phyloP scores from a whole-genome alignment of 1,140 invertebrate species.

The Centruroides vittatus region DNA sequence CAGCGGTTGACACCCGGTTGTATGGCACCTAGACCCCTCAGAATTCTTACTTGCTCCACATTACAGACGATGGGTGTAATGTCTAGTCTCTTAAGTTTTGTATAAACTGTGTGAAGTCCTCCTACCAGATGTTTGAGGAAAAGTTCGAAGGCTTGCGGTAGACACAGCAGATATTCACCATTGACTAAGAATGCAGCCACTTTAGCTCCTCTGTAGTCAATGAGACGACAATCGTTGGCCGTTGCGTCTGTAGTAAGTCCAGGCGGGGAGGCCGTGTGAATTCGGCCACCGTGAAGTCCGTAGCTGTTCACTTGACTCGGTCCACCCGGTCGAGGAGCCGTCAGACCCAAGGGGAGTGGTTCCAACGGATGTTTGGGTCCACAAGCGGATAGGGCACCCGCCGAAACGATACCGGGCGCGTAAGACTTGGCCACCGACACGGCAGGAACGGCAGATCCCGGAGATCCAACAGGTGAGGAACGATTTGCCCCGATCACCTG shows the following conservation, averaged over 20 bases:
- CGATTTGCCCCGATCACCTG: background rate
- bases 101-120: conserved; percentile 96
- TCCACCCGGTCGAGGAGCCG: background rate
- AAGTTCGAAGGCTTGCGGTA: conserved; percentile 97
- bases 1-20: conserved; percentile 98
- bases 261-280: conserved; percentile 13
- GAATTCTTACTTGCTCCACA: conserved; percentile 95
- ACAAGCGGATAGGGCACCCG: no score
- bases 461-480: background rate
- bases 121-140: conserved; percentile 97
- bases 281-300: background rate
- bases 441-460: no score
- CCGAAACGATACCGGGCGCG: no score
- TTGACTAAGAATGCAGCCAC: conserved; percentile 95
- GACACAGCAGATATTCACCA: conserved; percentile 92
- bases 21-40: conserved; percentile 92
- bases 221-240: conserved; percentile 90
- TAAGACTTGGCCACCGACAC: no score
- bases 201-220: conserved; percentile 90
- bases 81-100: conserved; percentile 94
- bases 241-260: conserved; percentile 60
- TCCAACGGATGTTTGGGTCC: no score
- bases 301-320: background rate
- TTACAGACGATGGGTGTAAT: conserved; percentile 98
- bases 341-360: no score